These are phyloP conservation scores for Syrrhaptes paradoxus DNA, from an alignment of 2,113 vertebrate species.

Conservation along the genomic window DNA sequence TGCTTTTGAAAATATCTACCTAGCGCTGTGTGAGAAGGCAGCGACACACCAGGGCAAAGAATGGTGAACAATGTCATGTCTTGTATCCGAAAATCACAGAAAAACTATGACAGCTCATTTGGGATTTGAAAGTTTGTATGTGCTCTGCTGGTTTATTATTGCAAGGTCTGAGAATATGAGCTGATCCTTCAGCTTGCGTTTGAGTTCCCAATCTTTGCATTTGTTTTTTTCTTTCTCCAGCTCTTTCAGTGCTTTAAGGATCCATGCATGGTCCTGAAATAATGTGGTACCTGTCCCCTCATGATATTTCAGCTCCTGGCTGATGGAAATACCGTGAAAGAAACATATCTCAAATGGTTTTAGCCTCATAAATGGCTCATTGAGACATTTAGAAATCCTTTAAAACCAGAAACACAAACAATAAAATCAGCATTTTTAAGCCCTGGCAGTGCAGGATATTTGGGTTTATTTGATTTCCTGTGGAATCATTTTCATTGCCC, in stretches of 20 bases:
- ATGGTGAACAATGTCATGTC: background rate
- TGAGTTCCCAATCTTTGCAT: background rate
- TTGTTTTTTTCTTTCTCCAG: background rate
- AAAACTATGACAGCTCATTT: background rate
- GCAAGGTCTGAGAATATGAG: background rate
- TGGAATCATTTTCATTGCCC: background rate
- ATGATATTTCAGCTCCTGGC: background rate
- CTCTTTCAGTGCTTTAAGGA: background rate
- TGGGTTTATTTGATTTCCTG: background rate
- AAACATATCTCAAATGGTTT: background rate
- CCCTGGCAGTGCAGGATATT: background rate
- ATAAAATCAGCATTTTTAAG: background rate
- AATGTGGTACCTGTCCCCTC: background rate
- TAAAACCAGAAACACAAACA: background rate
- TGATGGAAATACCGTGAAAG: background rate
- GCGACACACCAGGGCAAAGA: background rate
- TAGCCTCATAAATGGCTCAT: slow-evolving; percentile 10
- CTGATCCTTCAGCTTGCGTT: background rate
- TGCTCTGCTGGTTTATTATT: slow-evolving; percentile 36
- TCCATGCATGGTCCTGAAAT: background rate
- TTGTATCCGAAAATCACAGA: background rate
- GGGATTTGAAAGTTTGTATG: slow-evolving; percentile 3
- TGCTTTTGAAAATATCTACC: background rate
- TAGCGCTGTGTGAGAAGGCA: background rate
- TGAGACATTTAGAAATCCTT: background rate